Percentiles rank a stretch among this genome's conserved stretches.
These are phyloP conservation scores for Metaphire vulgaris DNA, from an alignment of 1,140 invertebrate genomes.

Conservation along the genomic window DNA sequence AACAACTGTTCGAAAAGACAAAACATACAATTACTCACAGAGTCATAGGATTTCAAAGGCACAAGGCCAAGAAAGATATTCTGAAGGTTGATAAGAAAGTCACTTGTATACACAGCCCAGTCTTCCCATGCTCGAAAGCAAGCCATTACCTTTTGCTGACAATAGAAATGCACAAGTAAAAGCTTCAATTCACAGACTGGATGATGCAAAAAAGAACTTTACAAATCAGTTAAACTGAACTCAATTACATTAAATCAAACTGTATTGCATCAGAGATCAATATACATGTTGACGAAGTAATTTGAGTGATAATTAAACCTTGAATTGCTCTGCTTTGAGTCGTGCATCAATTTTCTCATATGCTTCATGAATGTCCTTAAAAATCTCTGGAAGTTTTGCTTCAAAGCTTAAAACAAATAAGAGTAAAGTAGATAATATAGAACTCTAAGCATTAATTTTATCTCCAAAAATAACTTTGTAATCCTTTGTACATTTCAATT, in stretches of 20 bases:
- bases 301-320: no score
- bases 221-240: no score
- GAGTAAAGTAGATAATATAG: constrained; percentile 26
- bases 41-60: constrained; percentile 32
- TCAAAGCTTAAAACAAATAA: no score
- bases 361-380: constrained; percentile 71
- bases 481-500: no score
- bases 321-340: constrained; percentile 91
- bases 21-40: no score
- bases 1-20: no score
- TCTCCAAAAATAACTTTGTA: background rate
- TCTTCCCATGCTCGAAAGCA: constrained; percentile 97
- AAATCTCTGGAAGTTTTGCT: constrained; percentile 74
- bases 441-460: background rate
- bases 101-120: constrained; percentile 90
- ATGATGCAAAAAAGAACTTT: no score
- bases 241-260: no score
- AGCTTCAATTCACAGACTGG: no score
- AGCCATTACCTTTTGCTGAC: constrained; percentile 75
- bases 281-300: no score
- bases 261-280: no score
- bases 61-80: constrained; percentile 78
- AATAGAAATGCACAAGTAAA: constrained; percentile 23
- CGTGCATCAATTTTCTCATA: constrained; percentile 75
- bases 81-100: constrained; percentile 81